Conservation (phyloP, 92 coral and sea anemone genomes). For the Actinernus sp. region DNA sequence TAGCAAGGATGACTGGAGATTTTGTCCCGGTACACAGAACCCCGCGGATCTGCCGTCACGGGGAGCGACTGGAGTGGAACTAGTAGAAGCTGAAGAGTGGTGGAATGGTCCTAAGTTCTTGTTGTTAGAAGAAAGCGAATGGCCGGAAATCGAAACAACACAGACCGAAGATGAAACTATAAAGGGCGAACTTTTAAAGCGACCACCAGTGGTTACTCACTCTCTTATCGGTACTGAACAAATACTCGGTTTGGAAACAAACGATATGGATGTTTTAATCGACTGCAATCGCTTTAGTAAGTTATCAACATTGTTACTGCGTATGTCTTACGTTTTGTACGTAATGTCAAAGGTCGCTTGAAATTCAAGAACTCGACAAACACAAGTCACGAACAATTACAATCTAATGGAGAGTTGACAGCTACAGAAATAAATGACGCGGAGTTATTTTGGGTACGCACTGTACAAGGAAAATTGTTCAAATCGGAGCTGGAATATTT, state of each 20-base stretch:
- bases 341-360: slow-evolving; percentile 23
- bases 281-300: slow-evolving; percentile 45
- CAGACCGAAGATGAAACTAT: not conserved
- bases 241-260: not conserved
- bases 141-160: slow-evolving; percentile 29
- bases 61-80: slow-evolving; percentile 48
- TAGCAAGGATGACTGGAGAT: slow-evolving; percentile 15
- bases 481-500: slow-evolving; percentile 40
- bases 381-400: not conserved
- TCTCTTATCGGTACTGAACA: slow-evolving; percentile 2
- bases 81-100: slow-evolving; percentile 3
- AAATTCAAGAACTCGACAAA: too few relatives aligned
- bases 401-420: slow-evolving; percentile 7
- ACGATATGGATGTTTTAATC: slow-evolving; percentile 29
- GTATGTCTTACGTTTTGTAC: slow-evolving; percentile 53
- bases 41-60: slow-evolving; percentile 58
- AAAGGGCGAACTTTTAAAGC: slow-evolving; percentile 14
- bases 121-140: slow-evolving; percentile 10
- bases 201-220: slow-evolving; percentile 12
- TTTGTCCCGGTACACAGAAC: slow-evolving; percentile 42
- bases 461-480: slow-evolving; percentile 40
- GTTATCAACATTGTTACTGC: slow-evolving; percentile 49
- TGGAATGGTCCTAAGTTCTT: slow-evolving; percentile 55
- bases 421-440: slow-evolving; percentile 45
- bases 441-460: slow-evolving; percentile 36